phyloP scores from a whole-genome alignment of 2,113 vertebrate genomes.

The Rissa tridactyla region DNA sequence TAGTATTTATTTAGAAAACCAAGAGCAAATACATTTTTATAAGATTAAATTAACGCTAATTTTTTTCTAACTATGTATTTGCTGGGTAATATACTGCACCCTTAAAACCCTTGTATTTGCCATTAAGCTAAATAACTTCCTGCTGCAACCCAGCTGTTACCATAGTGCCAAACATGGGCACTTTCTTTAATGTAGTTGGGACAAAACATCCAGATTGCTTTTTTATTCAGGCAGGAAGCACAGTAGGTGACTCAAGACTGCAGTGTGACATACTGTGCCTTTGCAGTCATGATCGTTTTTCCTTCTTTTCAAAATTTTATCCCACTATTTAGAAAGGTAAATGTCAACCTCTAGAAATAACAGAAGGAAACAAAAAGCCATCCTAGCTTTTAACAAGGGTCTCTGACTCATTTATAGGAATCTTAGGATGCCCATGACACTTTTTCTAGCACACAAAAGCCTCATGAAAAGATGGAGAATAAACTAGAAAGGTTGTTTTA shows the following conservation, averaged over 20 bases:
- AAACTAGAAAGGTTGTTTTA: neutral
- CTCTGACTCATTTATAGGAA: neutral
- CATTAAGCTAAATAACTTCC: neutral
- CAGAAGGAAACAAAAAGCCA: neutral
- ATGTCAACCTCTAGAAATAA: neutral
- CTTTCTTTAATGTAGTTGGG: neutral
- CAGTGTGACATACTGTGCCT: neutral
- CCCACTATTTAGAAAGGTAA: neutral
- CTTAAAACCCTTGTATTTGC: neutral
- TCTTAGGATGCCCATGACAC: neutral
- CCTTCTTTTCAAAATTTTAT: neutral
- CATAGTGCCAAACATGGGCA: neutral
- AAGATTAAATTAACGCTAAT: neutral
- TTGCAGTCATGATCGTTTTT: neutral
- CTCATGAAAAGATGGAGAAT: neutral
- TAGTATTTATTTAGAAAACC: neutral
- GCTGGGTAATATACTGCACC: neutral
- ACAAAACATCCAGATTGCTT: neutral
- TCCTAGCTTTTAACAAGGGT: neutral
- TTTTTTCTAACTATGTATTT: neutral
- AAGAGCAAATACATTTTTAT: neutral
- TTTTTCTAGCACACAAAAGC: neutral
- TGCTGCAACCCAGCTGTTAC: constrained; percentile 8
- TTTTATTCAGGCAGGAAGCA: neutral
- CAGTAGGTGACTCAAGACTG: neutral